Conservation (phyloP, 2,113 vertebrate genomes). For the Probosciger aterrimus region DNA sequence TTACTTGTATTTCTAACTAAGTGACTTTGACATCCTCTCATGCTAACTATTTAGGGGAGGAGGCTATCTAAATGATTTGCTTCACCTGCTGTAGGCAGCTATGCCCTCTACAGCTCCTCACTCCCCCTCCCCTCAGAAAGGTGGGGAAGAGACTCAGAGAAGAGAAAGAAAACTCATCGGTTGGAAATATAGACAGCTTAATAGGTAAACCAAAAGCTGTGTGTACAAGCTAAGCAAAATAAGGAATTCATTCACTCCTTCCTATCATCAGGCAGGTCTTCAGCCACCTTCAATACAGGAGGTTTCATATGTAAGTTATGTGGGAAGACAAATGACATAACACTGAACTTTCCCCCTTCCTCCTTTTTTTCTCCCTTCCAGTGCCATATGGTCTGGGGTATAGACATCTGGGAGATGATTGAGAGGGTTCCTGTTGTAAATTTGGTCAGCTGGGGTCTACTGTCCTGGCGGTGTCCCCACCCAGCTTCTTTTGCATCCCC, state of each 20-base stretch:
- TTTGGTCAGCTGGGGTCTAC: not conserved
- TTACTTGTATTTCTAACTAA: not conserved
- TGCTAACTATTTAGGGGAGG: not conserved
- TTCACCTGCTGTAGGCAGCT: not conserved
- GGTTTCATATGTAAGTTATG: fast-evolving
- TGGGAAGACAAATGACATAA: not conserved
- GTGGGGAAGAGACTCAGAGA: not conserved
- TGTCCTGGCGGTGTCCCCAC: not conserved
- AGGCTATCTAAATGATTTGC: not conserved
- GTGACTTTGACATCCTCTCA: not conserved
- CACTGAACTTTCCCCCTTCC: not conserved
- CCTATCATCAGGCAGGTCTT: not conserved
- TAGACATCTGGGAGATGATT: not conserved
- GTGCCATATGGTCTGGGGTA: not conserved
- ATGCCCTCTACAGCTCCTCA: fast-evolving
- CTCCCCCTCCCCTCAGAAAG: not conserved
- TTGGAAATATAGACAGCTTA: not conserved
- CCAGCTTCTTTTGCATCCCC: not conserved
- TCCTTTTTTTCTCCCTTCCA: not conserved
- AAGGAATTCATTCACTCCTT: not conserved
- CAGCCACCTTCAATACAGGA: not conserved
- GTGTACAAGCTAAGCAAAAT: not conserved
- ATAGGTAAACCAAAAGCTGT: not conserved
- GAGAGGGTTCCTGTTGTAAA: not conserved
- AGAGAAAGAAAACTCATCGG: not conserved